Percentiles rank a stretch among this genome's conserved stretches.
phyloP scores from a whole-genome alignment of 2,888 invertebrate species.

The Hedychridium roseum region DNA sequence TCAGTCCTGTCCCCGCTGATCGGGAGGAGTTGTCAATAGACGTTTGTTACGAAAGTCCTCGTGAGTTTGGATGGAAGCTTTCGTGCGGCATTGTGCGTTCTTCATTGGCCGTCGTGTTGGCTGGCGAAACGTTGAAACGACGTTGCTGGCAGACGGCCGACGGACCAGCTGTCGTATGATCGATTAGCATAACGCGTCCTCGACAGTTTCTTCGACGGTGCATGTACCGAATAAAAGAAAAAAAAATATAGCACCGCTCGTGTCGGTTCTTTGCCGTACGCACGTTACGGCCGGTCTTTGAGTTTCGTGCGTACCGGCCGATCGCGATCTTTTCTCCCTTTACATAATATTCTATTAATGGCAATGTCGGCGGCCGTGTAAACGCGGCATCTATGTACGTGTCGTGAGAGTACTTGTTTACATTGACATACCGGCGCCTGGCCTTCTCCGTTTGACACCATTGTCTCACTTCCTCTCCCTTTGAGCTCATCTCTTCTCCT shows the following conservation, averaged over 20 bases:
- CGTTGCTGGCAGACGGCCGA: too few relatives aligned
- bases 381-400: slow-evolving; percentile 1
- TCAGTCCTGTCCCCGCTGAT: too few relatives aligned
- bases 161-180: too few relatives aligned
- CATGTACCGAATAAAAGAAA: slow-evolving; percentile 4
- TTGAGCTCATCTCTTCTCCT: not conserved
- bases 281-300: too few relatives aligned
- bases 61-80: too few relatives aligned
- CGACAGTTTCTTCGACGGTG: slow-evolving; percentile 6
- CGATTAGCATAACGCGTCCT: slow-evolving; percentile 19
- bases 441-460: slow-evolving; percentile 24
- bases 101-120: too few relatives aligned
- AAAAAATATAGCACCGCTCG: not conserved
- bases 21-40: too few relatives aligned
- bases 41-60: too few relatives aligned
- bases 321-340: slow-evolving; percentile 9
- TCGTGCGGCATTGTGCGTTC: too few relatives aligned
- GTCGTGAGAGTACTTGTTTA: slow-evolving; percentile 19
- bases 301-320: not conserved
- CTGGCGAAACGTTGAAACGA: too few relatives aligned
- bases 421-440: slow-evolving; percentile 17
- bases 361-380: slow-evolving; percentile 1
- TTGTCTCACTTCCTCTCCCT: not conserved
- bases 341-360: slow-evolving; percentile 24
- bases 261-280: not conserved